Evolutionary conservation across 2,888 invertebrate species (phyloP), one percentile per base, ranked within the genome.

Genomic region (Biston betularia): DNA sequence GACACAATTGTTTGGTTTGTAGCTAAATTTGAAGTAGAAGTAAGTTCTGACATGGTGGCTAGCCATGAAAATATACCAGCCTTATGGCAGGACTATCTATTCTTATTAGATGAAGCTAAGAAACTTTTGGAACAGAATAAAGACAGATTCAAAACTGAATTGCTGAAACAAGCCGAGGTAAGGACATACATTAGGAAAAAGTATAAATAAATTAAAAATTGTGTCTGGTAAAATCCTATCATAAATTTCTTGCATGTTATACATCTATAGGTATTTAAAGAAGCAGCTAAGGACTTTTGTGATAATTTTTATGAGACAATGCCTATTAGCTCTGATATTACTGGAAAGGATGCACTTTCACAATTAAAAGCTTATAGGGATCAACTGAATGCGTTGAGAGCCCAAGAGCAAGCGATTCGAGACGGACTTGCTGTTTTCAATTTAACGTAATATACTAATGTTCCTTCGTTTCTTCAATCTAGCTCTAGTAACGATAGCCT

Each of bases 381-480:
- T 1, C 93, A 95, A 71, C 83, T 96, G 9, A 90, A 94, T 59
- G 89, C 89, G 0, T 88, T 97, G 69, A 94, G 96, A 79, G 93
- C 94, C 45, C 95, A 95, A 80, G 97, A 97, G 82, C 93, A 94
- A 60, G 92, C 93, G 57, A 93, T 97, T 79, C 95, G 95, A 78
- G 90, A 94, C 85, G 97, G 98, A 78, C 94, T 98, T 65, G 95
- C 94, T 40, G 95, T 97, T 54, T 98, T 98, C 83, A 96, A 96
- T 78, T 95, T 98, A 60, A 94, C 94, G 94, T 94, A 92, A 87
- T 58, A 24, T 33, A 24, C 12, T 50, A 4, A 35, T 35, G 34
- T 50, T 34, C 4, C 3, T 24, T 48, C 6, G 5, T 15, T 46
- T 8, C 3, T 14, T 46, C 14, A 9, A 15, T 2, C 0, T n/a